A percentile compares a stretch with the other conserved stretches of the same genome.
Evolutionary conservation across 2,888 invertebrate genomes (phyloP).

Genomic region (Macrophya alboannulata): DNA sequence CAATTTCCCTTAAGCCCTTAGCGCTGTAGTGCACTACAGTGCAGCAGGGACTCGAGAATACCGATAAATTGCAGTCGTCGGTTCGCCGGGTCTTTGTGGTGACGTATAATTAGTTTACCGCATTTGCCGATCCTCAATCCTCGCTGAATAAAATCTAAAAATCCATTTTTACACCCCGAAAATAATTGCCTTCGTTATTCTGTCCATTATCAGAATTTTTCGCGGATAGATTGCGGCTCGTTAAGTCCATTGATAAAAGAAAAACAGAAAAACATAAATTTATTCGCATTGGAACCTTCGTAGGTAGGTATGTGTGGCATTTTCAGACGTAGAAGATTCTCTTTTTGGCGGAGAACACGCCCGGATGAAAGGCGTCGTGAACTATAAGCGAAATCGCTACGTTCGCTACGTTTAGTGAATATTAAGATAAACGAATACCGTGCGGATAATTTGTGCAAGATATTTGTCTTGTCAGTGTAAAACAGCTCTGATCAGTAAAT

Average conservation of each 20-base stretch:
- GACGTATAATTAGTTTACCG: constrained; percentile 14
- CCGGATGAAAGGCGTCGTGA: neutral
- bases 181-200: neutral
- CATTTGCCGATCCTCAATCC: neutral
- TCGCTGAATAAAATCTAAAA: neutral
- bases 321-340: neutral
- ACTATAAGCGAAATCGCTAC: neutral
- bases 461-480: neutral
- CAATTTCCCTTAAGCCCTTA: constrained; percentile 9
- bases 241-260: neutral
- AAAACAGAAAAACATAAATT: neutral
- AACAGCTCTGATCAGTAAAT: too few species aligned
- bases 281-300: neutral
- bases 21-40: neutral
- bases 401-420: neutral
- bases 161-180: neutral
- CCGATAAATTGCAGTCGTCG: neutral
- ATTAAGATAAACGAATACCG: neutral
- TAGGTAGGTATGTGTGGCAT: neutral
- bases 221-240: neutral
- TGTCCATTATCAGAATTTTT: neutral
- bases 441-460: neutral
- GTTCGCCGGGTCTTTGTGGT: neutral
- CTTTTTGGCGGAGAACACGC: neutral
- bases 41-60: neutral